Evolutionary conservation across 2,797 vertebrate genomes (phyloP).

Genomic region (Melopsittacus undulatus): DNA sequence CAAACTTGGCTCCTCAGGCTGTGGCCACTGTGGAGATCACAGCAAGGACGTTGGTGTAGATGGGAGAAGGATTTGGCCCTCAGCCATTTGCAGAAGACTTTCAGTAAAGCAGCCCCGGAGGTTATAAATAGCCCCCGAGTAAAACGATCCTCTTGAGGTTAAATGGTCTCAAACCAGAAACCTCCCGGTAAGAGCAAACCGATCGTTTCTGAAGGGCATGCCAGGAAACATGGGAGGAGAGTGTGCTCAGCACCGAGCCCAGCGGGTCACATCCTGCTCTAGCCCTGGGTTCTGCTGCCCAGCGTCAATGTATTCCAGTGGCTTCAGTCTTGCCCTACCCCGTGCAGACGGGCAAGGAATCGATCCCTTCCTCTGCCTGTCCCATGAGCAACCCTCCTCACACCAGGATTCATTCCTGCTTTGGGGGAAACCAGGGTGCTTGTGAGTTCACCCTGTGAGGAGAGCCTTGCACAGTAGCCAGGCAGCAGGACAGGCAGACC

Average conservation of each 20-base stretch:
- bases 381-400: accelerated
- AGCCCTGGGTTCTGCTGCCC: background rate
- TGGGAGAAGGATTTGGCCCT: conserved; percentile 5
- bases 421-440: background rate
- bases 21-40: background rate
- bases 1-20: accelerated
- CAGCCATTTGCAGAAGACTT: conserved; percentile 4
- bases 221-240: background rate
- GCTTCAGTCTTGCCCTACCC: background rate
- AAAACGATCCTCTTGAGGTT: conserved; percentile 54
- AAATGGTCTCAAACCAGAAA: conserved; percentile 57
- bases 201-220: conserved; percentile 29
- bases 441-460: background rate
- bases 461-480: background rate
- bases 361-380: background rate
- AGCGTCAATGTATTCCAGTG: background rate
- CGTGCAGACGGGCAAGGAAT: background rate
- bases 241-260: accelerated
- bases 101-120: conserved; percentile 31
- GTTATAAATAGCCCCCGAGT: conserved; percentile 60
- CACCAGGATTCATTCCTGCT: background rate
- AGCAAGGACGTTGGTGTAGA: background rate
- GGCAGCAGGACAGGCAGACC: background rate
- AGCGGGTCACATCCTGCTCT: background rate
- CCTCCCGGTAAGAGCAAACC: conserved; percentile 16